Evolutionary conservation across 1,140 invertebrate species (phyloP).

Genomic region (Colletes latitarsis): DNA sequence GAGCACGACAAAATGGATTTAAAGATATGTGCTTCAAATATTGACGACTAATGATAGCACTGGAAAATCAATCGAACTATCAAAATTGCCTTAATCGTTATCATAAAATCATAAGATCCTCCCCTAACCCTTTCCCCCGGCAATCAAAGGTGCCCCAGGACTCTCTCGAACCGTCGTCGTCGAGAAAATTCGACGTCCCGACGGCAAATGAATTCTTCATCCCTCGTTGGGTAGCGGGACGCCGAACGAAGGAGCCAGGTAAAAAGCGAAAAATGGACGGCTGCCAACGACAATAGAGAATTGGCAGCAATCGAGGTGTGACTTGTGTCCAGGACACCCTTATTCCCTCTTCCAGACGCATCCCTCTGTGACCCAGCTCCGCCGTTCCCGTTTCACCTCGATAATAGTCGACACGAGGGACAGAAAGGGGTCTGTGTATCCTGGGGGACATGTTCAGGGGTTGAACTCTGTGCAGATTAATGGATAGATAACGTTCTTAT

Average conservation of each 20-base stretch:
- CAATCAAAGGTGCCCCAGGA: background rate
- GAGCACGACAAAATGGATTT: no score
- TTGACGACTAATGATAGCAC: no score
- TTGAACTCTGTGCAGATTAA: slow-evolving; percentile 38
- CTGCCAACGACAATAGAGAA: slow-evolving; percentile 70
- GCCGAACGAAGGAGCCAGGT: slow-evolving; percentile 5
- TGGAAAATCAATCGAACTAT: background rate
- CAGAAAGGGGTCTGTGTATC: slow-evolving; percentile 37
- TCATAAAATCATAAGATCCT: background rate
- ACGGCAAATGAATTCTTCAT: slow-evolving; percentile 49
- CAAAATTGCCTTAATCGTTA: background rate
- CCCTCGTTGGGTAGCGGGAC: background rate
- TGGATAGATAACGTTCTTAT: slow-evolving; percentile 32
- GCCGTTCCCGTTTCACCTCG: background rate
- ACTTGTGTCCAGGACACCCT: slow-evolving; percentile 37
- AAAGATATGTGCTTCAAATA: no score
- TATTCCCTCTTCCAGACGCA: slow-evolving; percentile 19
- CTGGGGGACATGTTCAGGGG: background rate
- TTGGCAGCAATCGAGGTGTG: slow-evolving; percentile 67
- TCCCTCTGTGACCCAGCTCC: slow-evolving; percentile 12
- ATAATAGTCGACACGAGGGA: slow-evolving; percentile 19
- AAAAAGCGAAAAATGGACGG: slow-evolving; percentile 56
- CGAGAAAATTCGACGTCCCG: slow-evolving; percentile 9
- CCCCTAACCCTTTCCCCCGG: background rate
- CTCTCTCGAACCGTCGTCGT: background rate